phyloP scores from a whole-genome alignment of 2,113 vertebrate genomes.

The Gymnobelideus leadbeateri region DNA sequence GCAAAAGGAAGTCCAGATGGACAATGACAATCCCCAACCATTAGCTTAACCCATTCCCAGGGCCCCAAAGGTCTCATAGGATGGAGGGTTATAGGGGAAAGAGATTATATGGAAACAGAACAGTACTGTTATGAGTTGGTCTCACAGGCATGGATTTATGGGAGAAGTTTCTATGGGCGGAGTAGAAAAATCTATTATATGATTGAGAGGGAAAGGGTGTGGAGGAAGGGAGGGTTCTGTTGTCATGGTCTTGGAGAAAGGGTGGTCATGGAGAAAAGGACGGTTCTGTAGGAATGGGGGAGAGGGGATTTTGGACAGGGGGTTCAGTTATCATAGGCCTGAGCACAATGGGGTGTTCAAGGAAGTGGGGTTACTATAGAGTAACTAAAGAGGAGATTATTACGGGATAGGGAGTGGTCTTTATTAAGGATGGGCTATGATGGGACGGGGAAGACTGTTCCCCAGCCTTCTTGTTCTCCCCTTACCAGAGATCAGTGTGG shows the following conservation, averaged over 20 bases:
- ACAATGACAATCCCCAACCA: constrained; percentile 40
- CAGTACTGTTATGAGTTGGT: constrained; percentile 11
- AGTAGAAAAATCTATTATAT: constrained; percentile 52
- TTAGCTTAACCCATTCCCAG: neutral
- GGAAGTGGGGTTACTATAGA: neutral
- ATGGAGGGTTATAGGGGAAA: constrained; percentile 30
- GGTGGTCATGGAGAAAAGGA: no score
- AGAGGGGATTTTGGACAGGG: constrained; percentile 57
- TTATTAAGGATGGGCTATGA: constrained; percentile 57
- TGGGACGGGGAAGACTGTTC: constrained; percentile 47
- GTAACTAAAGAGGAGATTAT: neutral
- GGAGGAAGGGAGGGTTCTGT: constrained; percentile 29
- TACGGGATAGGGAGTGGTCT: constrained; percentile 45
- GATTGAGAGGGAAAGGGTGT: constrained; percentile 32
- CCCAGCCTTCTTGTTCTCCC: constrained; percentile 58
- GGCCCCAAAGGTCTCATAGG: constrained; percentile 15
- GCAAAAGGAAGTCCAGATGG: neutral
- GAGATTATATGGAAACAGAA: constrained; percentile 50
- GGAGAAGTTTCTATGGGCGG: neutral
- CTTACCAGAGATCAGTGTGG: constrained; percentile 91
- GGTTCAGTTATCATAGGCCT: neutral
- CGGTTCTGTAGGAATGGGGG: no score
- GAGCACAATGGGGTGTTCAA: neutral
- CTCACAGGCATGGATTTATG: constrained; percentile 30
- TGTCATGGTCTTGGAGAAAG: no score